Percentiles rank a stretch among this genome's conserved stretches.
Evolutionary conservation across 2,888 invertebrate species (phyloP).

Genomic region (Nephrotoma appendiculata): DNA sequence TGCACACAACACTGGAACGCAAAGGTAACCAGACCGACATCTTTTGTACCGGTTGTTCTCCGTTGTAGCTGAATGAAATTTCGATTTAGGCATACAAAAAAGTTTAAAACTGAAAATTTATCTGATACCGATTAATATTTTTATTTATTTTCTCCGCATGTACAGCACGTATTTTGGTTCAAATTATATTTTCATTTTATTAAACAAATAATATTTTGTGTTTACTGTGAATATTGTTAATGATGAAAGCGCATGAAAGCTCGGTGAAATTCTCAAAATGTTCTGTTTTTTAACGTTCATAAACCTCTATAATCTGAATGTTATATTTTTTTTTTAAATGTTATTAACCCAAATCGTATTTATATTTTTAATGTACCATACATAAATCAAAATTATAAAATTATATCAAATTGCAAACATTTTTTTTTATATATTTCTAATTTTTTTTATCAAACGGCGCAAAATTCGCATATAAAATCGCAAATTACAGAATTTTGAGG

Average conservation of each 20-base stretch:
- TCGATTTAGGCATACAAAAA: no score
- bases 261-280: neutral
- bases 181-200: neutral
- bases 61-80: no score
- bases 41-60: no score
- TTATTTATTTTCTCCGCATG: neutral
- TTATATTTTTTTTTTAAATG: neutral
- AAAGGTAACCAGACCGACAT: no score
- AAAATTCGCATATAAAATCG: neutral
- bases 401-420: neutral
- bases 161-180: neutral
- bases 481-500: neutral
- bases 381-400: neutral
- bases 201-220: neutral
- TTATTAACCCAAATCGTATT: neutral
- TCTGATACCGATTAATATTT: no score
- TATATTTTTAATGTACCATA: neutral
- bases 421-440: neutral
- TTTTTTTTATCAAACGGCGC: neutral
- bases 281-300: neutral
- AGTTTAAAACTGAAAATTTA: no score
- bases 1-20: no score
- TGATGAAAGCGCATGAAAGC: neutral
- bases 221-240: neutral
- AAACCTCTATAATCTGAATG: neutral